Percentiles rank a stretch among this genome's conserved stretches.
Evolutionary conservation across 2,888 invertebrate species (phyloP).

Genomic region (Platypus cylindrus): DNA sequence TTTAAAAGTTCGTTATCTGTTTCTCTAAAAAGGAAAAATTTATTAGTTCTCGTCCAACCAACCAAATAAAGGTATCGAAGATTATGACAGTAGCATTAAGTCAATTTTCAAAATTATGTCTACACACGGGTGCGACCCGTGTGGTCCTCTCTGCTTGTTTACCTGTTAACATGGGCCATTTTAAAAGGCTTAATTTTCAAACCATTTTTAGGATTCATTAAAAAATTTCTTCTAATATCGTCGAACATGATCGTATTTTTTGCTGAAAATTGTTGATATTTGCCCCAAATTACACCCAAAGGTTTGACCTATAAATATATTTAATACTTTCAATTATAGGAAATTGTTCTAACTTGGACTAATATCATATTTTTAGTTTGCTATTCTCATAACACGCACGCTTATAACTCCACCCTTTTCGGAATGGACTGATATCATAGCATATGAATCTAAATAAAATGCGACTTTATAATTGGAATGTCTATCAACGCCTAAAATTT

Average conservation of each 20-base stretch:
- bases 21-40: conserved; percentile 32
- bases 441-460: conserved; percentile 81
- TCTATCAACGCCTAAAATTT: conserved; percentile 70
- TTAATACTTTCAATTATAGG: background rate
- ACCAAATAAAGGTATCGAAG: too few species aligned
- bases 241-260: conserved; percentile 98
- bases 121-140: too few species aligned
- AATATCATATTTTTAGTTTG: background rate
- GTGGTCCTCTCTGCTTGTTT: too few species aligned
- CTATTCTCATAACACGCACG: too few species aligned
- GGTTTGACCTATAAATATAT: conserved; percentile 63
- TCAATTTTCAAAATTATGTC: too few species aligned
- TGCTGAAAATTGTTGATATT: conserved; percentile 73
- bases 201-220: conserved; percentile 94
- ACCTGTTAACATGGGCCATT: conserved; percentile 78
- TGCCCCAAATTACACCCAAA: conserved; percentile 93
- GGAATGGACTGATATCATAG: conserved; percentile 91
- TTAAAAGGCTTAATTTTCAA: conserved; percentile 81
- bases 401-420: conserved; percentile 85
- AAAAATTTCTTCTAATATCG: conserved; percentile 87
- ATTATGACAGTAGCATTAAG: too few species aligned
- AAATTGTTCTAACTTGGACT: background rate
- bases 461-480: conserved; percentile 81
- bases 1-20: conserved; percentile 73
- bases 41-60: too few species aligned